Conservation (phyloP, 2,888 invertebrate species). For the Tridacna gigas region DNA sequence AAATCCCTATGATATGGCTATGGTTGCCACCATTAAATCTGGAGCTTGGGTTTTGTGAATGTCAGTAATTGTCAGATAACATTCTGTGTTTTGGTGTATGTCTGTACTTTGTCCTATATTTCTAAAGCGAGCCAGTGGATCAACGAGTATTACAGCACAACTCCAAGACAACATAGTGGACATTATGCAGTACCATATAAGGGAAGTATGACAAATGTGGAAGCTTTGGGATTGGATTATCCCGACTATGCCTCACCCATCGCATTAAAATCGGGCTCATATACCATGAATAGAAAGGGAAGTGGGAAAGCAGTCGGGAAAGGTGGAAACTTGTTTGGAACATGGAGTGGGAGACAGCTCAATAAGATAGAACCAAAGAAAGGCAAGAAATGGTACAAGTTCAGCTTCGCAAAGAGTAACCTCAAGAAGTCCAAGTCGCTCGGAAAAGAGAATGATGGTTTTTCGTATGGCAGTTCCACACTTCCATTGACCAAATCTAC, state of each 20-base stretch:
- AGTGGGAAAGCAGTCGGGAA: constrained; percentile 21
- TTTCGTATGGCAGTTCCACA: constrained; percentile 41
- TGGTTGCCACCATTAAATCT: no score
- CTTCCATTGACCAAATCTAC: constrained; percentile 37
- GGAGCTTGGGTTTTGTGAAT: no score
- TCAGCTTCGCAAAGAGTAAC: constrained; percentile 45
- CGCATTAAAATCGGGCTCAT: neutral
- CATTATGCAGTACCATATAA: constrained; percentile 18
- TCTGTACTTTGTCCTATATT: constrained; percentile 6
- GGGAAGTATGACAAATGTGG: constrained; percentile 11
- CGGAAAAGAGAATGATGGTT: constrained; percentile 54
- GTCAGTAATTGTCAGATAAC: neutral
- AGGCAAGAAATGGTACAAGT: constrained; percentile 63
- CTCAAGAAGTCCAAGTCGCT: constrained; percentile 33
- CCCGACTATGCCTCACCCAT: constrained; percentile 3
- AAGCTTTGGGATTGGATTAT: neutral
- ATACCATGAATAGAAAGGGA: neutral
- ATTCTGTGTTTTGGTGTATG: neutral
- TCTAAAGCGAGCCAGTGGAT: constrained; percentile 62
- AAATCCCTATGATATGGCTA: no score
- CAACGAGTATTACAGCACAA: constrained; percentile 50
- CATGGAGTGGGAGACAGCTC: constrained; percentile 54
- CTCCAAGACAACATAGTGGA: constrained; percentile 18
- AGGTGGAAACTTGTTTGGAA: constrained; percentile 46
- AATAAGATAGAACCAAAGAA: constrained; percentile 39